Conservation (phyloP, 2,797 vertebrate species). For the Meriones psammophilus region DNA sequence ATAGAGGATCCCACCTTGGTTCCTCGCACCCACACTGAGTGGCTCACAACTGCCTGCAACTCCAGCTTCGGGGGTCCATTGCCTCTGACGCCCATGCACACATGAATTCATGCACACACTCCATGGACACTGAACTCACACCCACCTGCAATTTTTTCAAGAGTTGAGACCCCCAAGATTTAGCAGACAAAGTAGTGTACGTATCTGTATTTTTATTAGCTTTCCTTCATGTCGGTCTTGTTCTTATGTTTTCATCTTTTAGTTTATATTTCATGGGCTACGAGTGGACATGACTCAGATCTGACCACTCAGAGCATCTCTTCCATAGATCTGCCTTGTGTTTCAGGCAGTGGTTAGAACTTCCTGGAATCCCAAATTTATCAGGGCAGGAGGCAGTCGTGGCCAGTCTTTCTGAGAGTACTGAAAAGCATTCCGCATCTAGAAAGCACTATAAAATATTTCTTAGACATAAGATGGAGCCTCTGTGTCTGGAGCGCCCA, state of each 20-base stretch:
- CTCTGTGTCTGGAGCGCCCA: neutral
- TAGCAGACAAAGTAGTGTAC: neutral
- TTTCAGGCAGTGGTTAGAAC: conserved; percentile 5
- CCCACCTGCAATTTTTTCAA: neutral
- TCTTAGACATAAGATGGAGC: neutral
- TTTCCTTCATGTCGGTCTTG: neutral
- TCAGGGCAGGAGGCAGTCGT: neutral
- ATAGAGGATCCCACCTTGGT: neutral
- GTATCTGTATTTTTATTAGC: conserved; percentile 25
- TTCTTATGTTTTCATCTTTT: conserved; percentile 33
- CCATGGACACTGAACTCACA: too few relatives aligned
- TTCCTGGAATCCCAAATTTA: conserved; percentile 61
- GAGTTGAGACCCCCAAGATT: neutral
- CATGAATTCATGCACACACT: neutral
- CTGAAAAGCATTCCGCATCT: neutral
- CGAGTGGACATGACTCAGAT: neutral
- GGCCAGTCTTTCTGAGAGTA: conserved; percentile 31
- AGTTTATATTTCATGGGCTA: conserved; percentile 32
- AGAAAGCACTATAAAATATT: neutral
- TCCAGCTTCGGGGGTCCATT: neutral
- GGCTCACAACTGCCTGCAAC: neutral
- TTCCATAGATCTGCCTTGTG: neutral
- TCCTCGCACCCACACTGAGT: neutral
- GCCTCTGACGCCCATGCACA: neutral
- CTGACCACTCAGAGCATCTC: conserved; percentile 54